phyloP scores from a whole-genome alignment of 2,888 invertebrate species.

The Parnassius smintheus region DNA sequence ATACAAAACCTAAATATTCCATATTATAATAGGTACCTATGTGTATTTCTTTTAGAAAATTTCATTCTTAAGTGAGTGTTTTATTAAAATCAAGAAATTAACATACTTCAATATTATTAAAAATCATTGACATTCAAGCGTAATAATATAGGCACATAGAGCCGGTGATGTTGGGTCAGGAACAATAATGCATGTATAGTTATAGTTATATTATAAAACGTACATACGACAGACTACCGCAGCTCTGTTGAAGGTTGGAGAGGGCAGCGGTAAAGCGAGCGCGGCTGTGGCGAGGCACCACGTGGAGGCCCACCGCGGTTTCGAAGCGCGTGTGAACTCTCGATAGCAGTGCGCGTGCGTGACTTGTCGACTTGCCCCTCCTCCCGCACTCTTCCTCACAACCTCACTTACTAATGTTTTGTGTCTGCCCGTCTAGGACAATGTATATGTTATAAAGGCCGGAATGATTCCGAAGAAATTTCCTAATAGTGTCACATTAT shows the following conservation, averaged over 20 bases:
- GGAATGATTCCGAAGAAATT: too few relatives aligned
- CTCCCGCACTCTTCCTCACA: slow-evolving; percentile 51
- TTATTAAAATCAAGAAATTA: slow-evolving; percentile 10
- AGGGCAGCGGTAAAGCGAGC: slow-evolving; percentile 39
- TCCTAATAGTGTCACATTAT: too few relatives aligned
- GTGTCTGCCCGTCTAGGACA: slow-evolving; percentile 55
- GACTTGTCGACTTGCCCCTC: slow-evolving; percentile 52
- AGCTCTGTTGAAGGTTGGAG: slow-evolving; percentile 63
- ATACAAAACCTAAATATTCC: too few relatives aligned
- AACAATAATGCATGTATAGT: slow-evolving; percentile 30
- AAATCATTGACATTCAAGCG: slow-evolving; percentile 7
- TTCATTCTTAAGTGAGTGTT: not conserved
- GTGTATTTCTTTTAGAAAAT: not conserved
- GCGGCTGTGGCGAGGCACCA: slow-evolving; percentile 49
- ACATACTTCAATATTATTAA: not conserved
- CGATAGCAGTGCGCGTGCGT: slow-evolving; percentile 72
- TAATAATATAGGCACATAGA: slow-evolving; percentile 11
- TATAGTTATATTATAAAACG: slow-evolving; percentile 34
- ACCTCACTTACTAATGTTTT: slow-evolving; percentile 50
- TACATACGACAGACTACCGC: slow-evolving; percentile 51
- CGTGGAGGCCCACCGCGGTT: slow-evolving; percentile 82
- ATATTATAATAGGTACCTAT: too few relatives aligned
- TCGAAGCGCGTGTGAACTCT: slow-evolving; percentile 76
- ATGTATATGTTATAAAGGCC: slow-evolving; percentile 26
- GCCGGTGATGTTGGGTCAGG: slow-evolving; percentile 29